These are phyloP conservation scores for Lophius piscatorius DNA, from an alignment of 2,113 vertebrate species.

Conservation along the genomic window DNA sequence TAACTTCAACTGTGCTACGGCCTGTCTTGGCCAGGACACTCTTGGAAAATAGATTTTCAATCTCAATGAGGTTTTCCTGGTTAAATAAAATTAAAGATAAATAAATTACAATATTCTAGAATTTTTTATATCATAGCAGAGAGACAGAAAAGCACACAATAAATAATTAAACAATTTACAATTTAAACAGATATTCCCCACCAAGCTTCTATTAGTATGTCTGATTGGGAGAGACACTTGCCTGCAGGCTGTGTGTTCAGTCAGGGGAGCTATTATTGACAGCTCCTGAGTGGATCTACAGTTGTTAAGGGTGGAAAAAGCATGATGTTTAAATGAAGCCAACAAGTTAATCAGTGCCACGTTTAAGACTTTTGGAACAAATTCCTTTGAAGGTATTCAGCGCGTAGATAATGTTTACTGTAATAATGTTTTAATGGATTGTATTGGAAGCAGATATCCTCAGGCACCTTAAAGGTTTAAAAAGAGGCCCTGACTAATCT, in stretches of 20 bases:
- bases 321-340: slow-evolving; percentile 72
- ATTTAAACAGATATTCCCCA: slow-evolving; percentile 57
- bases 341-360: slow-evolving; percentile 68
- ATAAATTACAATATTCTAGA: too few species aligned
- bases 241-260: slow-evolving; percentile 63
- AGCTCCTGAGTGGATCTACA: slow-evolving; percentile 73
- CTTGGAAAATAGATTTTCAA: too few species aligned
- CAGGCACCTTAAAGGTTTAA: background rate
- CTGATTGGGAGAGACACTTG: slow-evolving; percentile 61
- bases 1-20: too few species aligned
- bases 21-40: too few species aligned
- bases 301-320: slow-evolving; percentile 64
- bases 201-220: slow-evolving; percentile 55
- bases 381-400: slow-evolving; percentile 22
- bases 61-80: too few species aligned
- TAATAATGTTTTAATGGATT: slow-evolving; percentile 15
- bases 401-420: slow-evolving; percentile 14
- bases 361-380: slow-evolving; percentile 57
- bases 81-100: too few species aligned
- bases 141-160: too few species aligned
- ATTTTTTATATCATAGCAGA: too few species aligned
- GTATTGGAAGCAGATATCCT: slow-evolving; percentile 7
- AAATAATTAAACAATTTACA: too few species aligned
- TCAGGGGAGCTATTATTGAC: slow-evolving; percentile 71
- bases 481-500: slow-evolving; percentile 7